These are phyloP conservation scores for Aspidiotus destructor DNA, from an alignment of 2,888 invertebrate genomes.

Conservation along the genomic window DNA sequence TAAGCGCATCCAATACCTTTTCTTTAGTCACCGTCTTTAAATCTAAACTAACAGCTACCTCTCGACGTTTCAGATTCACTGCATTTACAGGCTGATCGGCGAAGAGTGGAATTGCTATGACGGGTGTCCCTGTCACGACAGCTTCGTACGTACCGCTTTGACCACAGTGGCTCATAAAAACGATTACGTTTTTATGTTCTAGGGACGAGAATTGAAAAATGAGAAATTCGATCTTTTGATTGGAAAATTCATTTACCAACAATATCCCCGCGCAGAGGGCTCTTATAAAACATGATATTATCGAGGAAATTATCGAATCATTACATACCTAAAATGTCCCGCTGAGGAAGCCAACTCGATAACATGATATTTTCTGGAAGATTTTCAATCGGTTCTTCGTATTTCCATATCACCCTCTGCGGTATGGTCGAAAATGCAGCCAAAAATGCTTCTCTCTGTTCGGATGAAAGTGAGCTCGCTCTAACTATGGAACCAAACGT, in stretches of 20 bases:
- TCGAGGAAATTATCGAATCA: neutral
- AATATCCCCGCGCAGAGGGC: too few species aligned
- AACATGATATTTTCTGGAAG: slow-evolving; percentile 3
- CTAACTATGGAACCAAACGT: neutral
- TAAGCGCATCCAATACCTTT: neutral
- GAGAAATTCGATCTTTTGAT: neutral
- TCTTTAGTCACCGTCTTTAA: neutral
- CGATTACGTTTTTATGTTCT: slow-evolving; percentile 1
- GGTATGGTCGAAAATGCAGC: neutral
- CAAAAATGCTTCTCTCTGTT: neutral
- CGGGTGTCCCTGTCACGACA: neutral
- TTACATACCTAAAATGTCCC: slow-evolving; percentile 3
- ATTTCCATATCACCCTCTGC: slow-evolving; percentile 4
- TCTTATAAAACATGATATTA: neutral
- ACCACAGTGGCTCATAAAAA: slow-evolving; percentile 1
- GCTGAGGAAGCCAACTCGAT: neutral
- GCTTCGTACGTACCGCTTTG: neutral
- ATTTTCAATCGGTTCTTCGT: neutral
- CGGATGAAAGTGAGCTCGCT: neutral
- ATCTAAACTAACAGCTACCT: neutral
- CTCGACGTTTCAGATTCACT: neutral
- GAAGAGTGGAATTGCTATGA: neutral
- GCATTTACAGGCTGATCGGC: neutral
- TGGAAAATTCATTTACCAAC: too few species aligned
- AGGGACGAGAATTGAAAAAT: neutral